phyloP scores from a whole-genome alignment of 2,797 vertebrate species.

The Channallabes apus region DNA sequence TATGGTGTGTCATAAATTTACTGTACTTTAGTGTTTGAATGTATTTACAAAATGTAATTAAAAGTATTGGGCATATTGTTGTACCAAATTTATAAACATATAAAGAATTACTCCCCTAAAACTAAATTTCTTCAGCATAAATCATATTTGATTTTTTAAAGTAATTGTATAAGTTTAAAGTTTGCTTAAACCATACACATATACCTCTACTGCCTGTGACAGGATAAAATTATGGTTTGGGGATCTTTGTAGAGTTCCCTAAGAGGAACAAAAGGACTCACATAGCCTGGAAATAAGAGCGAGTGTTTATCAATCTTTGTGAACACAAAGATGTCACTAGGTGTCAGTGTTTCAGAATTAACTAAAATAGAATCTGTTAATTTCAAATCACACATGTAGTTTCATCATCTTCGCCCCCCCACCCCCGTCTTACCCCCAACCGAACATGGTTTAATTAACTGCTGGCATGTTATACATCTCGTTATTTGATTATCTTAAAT shows the following conservation, averaged over 20 bases:
- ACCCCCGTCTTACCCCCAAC: too few relatives aligned
- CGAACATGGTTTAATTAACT: background rate
- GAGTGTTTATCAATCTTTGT: background rate
- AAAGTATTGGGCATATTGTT: background rate
- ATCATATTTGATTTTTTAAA: background rate
- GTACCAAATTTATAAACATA: background rate
- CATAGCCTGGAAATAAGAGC: too few relatives aligned
- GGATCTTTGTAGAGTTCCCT: background rate
- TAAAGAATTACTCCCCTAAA: background rate
- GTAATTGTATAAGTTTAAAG: background rate
- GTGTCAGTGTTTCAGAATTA: slow-evolving; percentile 25
- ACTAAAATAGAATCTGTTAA: background rate
- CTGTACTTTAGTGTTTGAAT: background rate
- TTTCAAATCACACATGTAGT: background rate
- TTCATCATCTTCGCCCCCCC: too few relatives aligned
- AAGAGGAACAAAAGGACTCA: too few relatives aligned
- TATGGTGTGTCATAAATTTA: background rate
- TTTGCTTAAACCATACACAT: background rate
- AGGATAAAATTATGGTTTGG: too few relatives aligned
- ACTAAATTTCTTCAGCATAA: background rate
- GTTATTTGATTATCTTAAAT: background rate
- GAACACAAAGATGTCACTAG: slow-evolving; percentile 6
- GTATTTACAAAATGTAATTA: background rate
- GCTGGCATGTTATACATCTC: background rate
- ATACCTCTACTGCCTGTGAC: background rate